A percentile compares a stretch with the other conserved stretches of the same genome.
phyloP scores from a whole-genome alignment of 2,888 invertebrate genomes.

The Asteroscopus sphinx region DNA sequence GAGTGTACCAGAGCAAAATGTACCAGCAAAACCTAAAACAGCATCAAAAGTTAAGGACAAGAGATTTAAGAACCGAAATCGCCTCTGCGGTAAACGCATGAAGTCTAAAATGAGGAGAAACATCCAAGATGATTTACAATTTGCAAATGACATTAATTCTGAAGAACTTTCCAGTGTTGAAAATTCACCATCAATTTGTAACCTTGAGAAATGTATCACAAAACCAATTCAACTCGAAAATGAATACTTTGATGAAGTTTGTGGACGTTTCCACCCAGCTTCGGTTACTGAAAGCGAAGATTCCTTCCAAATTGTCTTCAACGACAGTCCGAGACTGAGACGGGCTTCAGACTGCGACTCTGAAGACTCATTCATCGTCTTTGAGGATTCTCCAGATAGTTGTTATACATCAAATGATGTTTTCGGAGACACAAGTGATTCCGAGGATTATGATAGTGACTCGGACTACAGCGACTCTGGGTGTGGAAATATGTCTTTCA shows the following conservation, averaged over 20 bases:
- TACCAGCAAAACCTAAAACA: slow-evolving; percentile 42
- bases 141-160: slow-evolving; percentile 70
- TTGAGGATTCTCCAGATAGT: slow-evolving; percentile 80
- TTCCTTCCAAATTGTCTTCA: slow-evolving; percentile 85
- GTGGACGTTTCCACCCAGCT: slow-evolving; percentile 74
- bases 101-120: slow-evolving; percentile 63
- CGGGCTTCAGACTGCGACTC: slow-evolving; percentile 88
- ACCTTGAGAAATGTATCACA: slow-evolving; percentile 41
- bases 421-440: slow-evolving; percentile 67
- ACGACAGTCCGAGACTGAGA: slow-evolving; percentile 68
- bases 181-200: slow-evolving; percentile 61
- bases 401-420: slow-evolving; percentile 83
- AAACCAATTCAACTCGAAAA: slow-evolving; percentile 36
- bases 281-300: slow-evolving; percentile 78
- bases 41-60: slow-evolving; percentile 65
- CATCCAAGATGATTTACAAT: slow-evolving; percentile 71
- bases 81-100: slow-evolving; percentile 63
- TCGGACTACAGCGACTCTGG: slow-evolving; percentile 70
- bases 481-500: slow-evolving; percentile 63
- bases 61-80: slow-evolving; percentile 67
- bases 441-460: slow-evolving; percentile 62
- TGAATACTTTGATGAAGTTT: slow-evolving; percentile 80
- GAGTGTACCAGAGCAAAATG: slow-evolving; percentile 8
- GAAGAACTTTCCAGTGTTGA: slow-evolving; percentile 67
- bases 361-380: slow-evolving; percentile 90